Conservation (phyloP, 2,113 vertebrate species). For the Noctilio leporinus region DNA sequence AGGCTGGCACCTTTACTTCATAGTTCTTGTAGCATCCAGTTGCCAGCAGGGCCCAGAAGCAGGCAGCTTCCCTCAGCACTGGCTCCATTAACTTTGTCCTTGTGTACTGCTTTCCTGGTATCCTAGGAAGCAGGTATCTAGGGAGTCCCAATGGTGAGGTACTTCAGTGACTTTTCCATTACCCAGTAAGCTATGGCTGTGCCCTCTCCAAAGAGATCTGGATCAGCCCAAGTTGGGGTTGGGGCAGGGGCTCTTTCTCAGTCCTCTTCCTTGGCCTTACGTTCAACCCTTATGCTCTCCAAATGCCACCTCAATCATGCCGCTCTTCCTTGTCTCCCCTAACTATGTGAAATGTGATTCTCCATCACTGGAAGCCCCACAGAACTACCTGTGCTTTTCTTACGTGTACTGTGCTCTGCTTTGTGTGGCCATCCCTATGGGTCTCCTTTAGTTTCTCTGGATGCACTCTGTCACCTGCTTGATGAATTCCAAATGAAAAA, state of each 20-base stretch:
- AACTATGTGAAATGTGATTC: not conserved
- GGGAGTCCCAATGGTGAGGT: not conserved
- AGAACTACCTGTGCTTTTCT: not conserved
- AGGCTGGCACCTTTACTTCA: not conserved
- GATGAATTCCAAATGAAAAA: not conserved
- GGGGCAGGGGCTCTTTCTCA: not conserved
- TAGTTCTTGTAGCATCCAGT: not conserved
- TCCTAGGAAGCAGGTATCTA: not conserved
- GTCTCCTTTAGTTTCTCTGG: not conserved
- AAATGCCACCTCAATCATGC: not conserved
- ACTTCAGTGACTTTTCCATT: not conserved
- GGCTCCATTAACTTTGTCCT: not conserved
- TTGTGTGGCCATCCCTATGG: fast-evolving
- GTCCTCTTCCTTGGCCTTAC: not conserved
- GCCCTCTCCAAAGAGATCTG: not conserved
- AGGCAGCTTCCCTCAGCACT: not conserved
- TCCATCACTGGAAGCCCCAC: fast-evolving
- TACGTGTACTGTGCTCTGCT: not conserved
- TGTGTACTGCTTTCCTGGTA: not conserved
- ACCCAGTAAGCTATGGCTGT: not conserved
- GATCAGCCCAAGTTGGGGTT: not conserved
- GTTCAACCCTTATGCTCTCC: not conserved
- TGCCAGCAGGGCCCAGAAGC: not conserved
- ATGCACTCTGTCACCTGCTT: not conserved
- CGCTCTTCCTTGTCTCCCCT: not conserved